Evolutionary conservation across 2,113 vertebrate species (phyloP).

Genomic region (Pachyramphus minor): DNA sequence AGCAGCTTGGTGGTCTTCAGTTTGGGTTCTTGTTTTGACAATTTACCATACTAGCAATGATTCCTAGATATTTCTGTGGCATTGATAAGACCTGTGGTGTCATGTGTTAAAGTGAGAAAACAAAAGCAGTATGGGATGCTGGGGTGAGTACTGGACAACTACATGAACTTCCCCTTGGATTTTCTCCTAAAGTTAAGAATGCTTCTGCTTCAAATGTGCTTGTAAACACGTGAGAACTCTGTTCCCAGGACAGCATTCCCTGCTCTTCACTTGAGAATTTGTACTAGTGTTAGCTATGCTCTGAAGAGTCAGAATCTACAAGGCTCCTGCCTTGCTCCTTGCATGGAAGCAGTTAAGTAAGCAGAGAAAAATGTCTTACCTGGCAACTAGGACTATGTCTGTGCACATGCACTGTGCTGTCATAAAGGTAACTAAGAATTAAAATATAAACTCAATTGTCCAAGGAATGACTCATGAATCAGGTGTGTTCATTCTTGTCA

Average conservation of each 20-base stretch:
- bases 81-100: not conserved
- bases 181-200: not conserved
- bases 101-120: not conserved
- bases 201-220: not conserved
- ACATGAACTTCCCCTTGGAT: not conserved
- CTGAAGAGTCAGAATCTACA: not conserved
- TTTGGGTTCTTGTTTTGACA: not conserved
- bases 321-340: not conserved
- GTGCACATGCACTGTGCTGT: not conserved
- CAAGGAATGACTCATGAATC: rapidly evolving
- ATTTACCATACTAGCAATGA: not conserved
- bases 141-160: not conserved
- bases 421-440: not conserved
- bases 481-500: not conserved
- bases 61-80: not conserved
- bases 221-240: not conserved
- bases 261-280: not conserved
- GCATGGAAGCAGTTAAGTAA: not conserved
- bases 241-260: not conserved
- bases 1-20: not conserved
- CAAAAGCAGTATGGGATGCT: not conserved
- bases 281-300: not conserved
- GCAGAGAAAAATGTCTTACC: not conserved
- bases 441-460: not conserved
- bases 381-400: not conserved